Evolutionary conservation across 2,888 invertebrate species (phyloP).

Genomic region (Drosophila kambysellisi): DNA sequence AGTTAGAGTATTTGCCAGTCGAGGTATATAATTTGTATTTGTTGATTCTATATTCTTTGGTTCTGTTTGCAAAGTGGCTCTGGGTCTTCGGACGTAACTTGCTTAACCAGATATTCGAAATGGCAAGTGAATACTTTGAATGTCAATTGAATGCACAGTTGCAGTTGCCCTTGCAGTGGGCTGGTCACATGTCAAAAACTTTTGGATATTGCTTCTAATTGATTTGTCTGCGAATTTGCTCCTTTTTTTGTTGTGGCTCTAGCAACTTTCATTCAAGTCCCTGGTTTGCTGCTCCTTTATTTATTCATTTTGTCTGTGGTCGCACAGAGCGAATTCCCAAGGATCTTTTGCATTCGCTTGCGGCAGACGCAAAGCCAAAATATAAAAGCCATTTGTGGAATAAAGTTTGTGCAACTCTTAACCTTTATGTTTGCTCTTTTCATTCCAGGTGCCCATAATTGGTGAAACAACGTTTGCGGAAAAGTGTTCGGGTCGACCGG

Average conservation of each 20-base stretch:
- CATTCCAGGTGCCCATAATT: conserved; percentile 82
- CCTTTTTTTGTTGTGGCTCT: conserved; percentile 9
- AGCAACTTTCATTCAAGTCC: conserved; percentile 6
- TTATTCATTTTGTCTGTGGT: conserved; percentile 38
- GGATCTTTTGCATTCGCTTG: conserved; percentile 13
- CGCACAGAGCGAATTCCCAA: conserved; percentile 17
- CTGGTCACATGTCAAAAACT: conserved; percentile 34
- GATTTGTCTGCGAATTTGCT: conserved; percentile 42
- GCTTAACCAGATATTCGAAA: conserved; percentile 19
- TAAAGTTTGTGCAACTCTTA: conserved; percentile 7
- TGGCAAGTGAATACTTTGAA: conserved; percentile 36
- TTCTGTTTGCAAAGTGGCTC: neutral
- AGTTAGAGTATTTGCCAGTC: conserved; percentile 3
- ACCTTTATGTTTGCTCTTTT: conserved; percentile 24
- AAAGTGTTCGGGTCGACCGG: conserved; percentile 76
- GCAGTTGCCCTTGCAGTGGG: conserved; percentile 14
- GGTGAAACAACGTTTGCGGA: conserved; percentile 67
- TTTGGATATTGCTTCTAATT: conserved; percentile 53
- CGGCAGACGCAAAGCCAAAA: conserved; percentile 9
- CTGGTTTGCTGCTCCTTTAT: conserved; percentile 5
- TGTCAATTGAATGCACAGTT: conserved; percentile 41
- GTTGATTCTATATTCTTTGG: conserved; percentile 2
- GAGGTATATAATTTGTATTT: neutral
- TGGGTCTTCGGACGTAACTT: conserved; percentile 7
- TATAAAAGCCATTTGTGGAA: conserved; percentile 24